Evolutionary conservation across 2,888 invertebrate species (phyloP), one percentile per base, ranked within the genome.

Genomic region (Iselma pallidipennis): DNA sequence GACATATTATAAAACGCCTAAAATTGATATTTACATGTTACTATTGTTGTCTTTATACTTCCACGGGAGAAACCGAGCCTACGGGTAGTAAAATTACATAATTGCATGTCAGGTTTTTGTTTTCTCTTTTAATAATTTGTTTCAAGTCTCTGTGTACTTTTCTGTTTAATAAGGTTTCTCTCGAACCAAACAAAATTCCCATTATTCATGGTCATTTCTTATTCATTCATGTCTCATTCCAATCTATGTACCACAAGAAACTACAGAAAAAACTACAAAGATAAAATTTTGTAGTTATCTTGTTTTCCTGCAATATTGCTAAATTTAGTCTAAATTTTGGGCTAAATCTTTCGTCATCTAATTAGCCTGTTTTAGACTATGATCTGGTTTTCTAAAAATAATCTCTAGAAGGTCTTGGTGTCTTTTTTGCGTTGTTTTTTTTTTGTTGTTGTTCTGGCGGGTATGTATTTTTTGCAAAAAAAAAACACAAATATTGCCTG

Each of bases 11-110:
- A n/a, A n/a, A 12, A 45, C 21, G 12, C 45, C 23, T 12, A 12
- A 45, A 5, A 5, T 45, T 45, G n/a, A 23, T 21, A 23, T 45
- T 45, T 23, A 23, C 45, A 45, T 45, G 45, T 45, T 21, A 9
- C 9, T n/a, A 7, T 50, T 26, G 12, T 49, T 49, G 16, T n/a
- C n/a, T n/a, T 49, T 49, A 14, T 26, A 16, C 16, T n/a, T 10
- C 2, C 1, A 29, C 19, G 29, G 26, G 26, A 12, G 29, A 50
- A 50, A 50, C 16, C n/a, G 28, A 28, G 50, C 29, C 14, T 28
- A 50, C 19, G 50, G 50, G 50, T 50, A 23, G 23, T 45, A 45
- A 45, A 45, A 45, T 45, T 45, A 45, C 45, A 45, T 45, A 45
- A 45, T 45, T 45, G 45, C 45, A 45, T 45, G 45, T 45, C 45